Evolutionary conservation across 2,797 vertebrate genomes (phyloP).

Genomic region (Myotis daubentonii): DNA sequence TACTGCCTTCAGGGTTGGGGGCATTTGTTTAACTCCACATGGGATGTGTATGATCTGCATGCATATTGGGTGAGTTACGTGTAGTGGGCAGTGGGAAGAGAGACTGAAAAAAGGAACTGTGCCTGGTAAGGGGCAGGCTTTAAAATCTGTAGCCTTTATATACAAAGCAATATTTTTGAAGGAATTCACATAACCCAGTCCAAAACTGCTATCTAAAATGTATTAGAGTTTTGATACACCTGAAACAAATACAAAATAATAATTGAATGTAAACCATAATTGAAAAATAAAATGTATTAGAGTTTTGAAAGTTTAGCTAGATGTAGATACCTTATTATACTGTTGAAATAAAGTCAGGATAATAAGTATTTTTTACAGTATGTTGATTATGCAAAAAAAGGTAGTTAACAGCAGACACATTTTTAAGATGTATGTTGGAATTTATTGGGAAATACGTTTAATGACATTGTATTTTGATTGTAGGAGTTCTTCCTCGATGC

Average conservation of each 20-base stretch:
- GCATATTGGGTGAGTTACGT: not conserved
- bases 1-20: not conserved
- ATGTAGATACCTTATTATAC: conserved; percentile 14
- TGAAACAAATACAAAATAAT: not conserved
- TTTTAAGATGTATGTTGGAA: conserved; percentile 45
- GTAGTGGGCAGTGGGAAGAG: not conserved
- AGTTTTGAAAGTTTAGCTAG: conserved; percentile 29
- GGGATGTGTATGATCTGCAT: not conserved
- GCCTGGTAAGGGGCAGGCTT: not conserved
- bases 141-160: not conserved
- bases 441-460: conserved; percentile 32
- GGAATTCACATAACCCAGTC: conserved; percentile 20
- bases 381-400: conserved; percentile 2
- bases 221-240: not conserved
- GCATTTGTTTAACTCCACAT: not conserved
- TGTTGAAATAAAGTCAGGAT: conserved; percentile 43
- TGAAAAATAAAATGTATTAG: not conserved
- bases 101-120: not conserved
- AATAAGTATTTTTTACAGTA: not conserved
- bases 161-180: conserved; percentile 35
- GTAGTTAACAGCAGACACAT: not conserved
- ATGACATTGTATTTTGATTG: conserved; percentile 17
- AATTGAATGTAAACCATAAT: not conserved
- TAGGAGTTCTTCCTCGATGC: not conserved
- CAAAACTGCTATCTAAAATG: conserved; percentile 7